Evolutionary conservation across 2,113 vertebrate species (phyloP).

Genomic region (Bungarus multicinctus): DNA sequence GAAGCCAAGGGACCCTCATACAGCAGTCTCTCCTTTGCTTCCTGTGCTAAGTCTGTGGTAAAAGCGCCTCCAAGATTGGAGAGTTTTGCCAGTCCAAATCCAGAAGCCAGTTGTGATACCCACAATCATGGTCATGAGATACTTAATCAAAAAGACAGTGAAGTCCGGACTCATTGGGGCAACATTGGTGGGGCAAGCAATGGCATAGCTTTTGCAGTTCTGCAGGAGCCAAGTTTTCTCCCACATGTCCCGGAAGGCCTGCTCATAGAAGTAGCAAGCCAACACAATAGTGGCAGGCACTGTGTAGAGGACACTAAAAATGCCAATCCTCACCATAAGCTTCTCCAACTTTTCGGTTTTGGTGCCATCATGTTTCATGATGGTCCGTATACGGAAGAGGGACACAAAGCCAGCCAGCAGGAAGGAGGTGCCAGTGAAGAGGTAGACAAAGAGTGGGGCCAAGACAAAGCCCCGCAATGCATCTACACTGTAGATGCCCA

Average conservation of each 20-base stretch:
- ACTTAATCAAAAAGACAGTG: slow-evolving; percentile 93
- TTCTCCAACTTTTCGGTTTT: slow-evolving; percentile 93
- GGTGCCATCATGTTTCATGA: slow-evolving; percentile 98
- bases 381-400: slow-evolving; percentile 93
- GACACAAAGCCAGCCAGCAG: slow-evolving; percentile 89
- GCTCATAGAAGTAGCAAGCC: slow-evolving; percentile 91
- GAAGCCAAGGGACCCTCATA: slow-evolving; percentile 69
- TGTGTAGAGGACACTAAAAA: slow-evolving; percentile 86
- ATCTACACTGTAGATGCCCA: slow-evolving; percentile 85
- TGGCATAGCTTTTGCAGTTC: slow-evolving; percentile 84
- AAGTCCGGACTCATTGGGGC: slow-evolving; percentile 85
- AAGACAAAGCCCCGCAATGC: slow-evolving; percentile 86
- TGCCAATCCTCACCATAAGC: slow-evolving; percentile 90
- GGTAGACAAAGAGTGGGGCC: slow-evolving; percentile 85
- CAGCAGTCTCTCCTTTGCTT: slow-evolving; percentile 95
- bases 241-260: slow-evolving; percentile 86
- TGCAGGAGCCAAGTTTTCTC: slow-evolving; percentile 87
- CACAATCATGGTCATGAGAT: slow-evolving; percentile 93
- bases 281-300: slow-evolving; percentile 85
- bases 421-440: slow-evolving; percentile 88
- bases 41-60: slow-evolving; percentile 85
- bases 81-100: slow-evolving; percentile 94
- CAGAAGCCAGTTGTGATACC: slow-evolving; percentile 92
- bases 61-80: slow-evolving; percentile 89
- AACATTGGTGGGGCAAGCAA: slow-evolving; percentile 80